A percentile compares a stretch with the other conserved stretches of the same genome.
Evolutionary conservation across 2,888 invertebrate species (phyloP).

Genomic region (Lymantria dispar): DNA sequence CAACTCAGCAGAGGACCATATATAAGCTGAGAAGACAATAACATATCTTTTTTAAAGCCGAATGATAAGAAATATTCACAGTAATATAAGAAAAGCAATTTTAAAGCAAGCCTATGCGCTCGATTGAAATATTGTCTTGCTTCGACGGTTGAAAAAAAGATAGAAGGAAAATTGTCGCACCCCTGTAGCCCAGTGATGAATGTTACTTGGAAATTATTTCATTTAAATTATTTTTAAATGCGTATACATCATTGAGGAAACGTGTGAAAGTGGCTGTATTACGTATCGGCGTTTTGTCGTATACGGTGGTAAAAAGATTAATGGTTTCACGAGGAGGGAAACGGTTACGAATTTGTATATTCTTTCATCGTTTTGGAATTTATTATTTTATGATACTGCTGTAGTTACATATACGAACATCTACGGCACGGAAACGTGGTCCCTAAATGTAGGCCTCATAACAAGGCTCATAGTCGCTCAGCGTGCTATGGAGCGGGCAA

Average conservation of each 20-base stretch:
- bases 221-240: constrained; percentile 24
- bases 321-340: too few relatives aligned
- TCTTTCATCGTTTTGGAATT: too few relatives aligned
- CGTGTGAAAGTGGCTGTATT: background rate
- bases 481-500: too few relatives aligned
- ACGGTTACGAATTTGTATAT: too few relatives aligned
- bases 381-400: too few relatives aligned
- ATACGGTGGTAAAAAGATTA: background rate
- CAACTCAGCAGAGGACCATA: too few relatives aligned
- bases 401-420: too few relatives aligned
- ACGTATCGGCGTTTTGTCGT: background rate
- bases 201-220: constrained; percentile 25
- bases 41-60: too few relatives aligned
- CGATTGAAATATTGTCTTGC: constrained; percentile 43
- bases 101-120: constrained; percentile 25
- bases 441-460: too few relatives aligned
- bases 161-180: constrained; percentile 45
- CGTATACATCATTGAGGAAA: constrained; percentile 10
- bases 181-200: constrained; percentile 17
- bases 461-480: too few relatives aligned
- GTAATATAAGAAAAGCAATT: constrained; percentile 28
- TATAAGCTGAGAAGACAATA: too few relatives aligned
- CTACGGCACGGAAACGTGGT: too few relatives aligned
- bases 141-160: constrained; percentile 41
- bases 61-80: background rate